Percentiles rank a stretch among this genome's conserved stretches.
These are phyloP conservation scores for Anagrus nilaparvatae DNA, from an alignment of 1,140 invertebrate genomes.

Conservation along the genomic window DNA sequence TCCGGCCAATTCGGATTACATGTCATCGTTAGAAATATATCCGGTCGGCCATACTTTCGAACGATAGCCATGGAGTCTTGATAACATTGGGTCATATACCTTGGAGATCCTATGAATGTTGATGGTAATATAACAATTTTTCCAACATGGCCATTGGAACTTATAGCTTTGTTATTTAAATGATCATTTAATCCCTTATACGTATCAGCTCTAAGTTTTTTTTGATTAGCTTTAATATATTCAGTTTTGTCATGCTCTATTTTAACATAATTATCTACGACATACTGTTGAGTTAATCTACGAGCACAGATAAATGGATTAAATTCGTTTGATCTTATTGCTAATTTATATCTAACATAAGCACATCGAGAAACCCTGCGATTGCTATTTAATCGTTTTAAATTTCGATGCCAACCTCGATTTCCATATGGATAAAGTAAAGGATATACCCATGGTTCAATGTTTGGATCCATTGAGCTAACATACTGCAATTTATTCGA, in stretches of 20 bases:
- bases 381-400: constrained; percentile 4
- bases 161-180: constrained; percentile 2
- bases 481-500: background rate
- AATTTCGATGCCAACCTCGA: constrained; percentile 11
- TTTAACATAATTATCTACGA: constrained; percentile 8
- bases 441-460: constrained; percentile 10
- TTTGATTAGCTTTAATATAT: constrained; percentile 7
- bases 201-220: constrained; percentile 1
- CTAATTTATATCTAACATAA: constrained; percentile 8
- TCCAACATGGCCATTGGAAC: no score
- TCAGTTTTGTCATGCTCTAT: constrained; percentile 5
- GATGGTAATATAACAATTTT: constrained; percentile 4
- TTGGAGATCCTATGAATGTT: background rate
- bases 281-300: constrained; percentile 6
- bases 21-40: no score
- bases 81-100: constrained; percentile 1
- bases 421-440: constrained; percentile 14
- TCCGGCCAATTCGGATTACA: no score
- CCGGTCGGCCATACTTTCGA: no score
- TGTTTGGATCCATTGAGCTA: constrained; percentile 3
- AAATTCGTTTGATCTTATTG: background rate
- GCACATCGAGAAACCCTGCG: constrained; percentile 4
- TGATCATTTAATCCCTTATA: constrained; percentile 4
- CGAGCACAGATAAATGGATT: constrained; percentile 3
- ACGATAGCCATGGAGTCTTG: constrained; percentile 3